A percentile compares a stretch with the other conserved stretches of the same genome.
These are phyloP conservation scores for Craterocephalus amniculus DNA, from an alignment of 2,797 vertebrate species.

Conservation along the genomic window DNA sequence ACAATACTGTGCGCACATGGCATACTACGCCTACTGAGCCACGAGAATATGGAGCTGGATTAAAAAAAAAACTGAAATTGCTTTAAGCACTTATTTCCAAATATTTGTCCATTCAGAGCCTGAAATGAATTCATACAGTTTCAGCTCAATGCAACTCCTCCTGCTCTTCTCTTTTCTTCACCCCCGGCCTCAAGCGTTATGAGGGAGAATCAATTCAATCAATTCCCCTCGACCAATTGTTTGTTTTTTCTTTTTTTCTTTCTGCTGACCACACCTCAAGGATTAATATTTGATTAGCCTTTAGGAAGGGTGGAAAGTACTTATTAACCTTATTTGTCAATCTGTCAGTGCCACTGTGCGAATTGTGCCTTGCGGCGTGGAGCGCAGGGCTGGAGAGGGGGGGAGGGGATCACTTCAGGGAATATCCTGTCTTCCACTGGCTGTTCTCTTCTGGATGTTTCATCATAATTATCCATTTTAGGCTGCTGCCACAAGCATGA, in stretches of 20 bases:
- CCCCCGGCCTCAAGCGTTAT: slow-evolving; percentile 50
- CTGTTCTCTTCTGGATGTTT: slow-evolving; percentile 79
- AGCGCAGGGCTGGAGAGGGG: slow-evolving; percentile 39
- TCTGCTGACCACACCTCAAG: slow-evolving; percentile 98
- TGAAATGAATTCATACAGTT: slow-evolving; percentile 75
- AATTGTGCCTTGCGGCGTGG: slow-evolving; percentile 80
- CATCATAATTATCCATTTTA: slow-evolving; percentile 84
- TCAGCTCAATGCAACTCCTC: slow-evolving; percentile 33
- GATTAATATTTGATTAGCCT: slow-evolving; percentile 99
- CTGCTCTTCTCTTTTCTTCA: slow-evolving; percentile 15
- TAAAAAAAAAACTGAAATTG: slow-evolving; percentile 72
- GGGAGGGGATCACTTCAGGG: slow-evolving; percentile 72
- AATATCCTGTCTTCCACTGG: slow-evolving; percentile 81
- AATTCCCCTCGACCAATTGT: slow-evolving; percentile 91
- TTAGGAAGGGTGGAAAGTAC: slow-evolving; percentile 94
- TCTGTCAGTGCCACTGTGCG: slow-evolving; percentile 89
- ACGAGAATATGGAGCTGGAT: slow-evolving; percentile 57
- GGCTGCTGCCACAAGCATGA: slow-evolving; percentile 72
- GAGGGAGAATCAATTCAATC: slow-evolving; percentile 93
- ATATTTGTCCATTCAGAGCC: slow-evolving; percentile 72
- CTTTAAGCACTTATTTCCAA: slow-evolving; percentile 73
- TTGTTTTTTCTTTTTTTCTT: slow-evolving; percentile 87
- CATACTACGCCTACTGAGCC: slow-evolving; percentile 42
- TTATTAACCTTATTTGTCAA: slow-evolving; percentile 99
- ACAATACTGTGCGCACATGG: slow-evolving; percentile 35